phyloP scores from a whole-genome alignment of 2,113 vertebrate species.

The Lasiurus cinereus region DNA sequence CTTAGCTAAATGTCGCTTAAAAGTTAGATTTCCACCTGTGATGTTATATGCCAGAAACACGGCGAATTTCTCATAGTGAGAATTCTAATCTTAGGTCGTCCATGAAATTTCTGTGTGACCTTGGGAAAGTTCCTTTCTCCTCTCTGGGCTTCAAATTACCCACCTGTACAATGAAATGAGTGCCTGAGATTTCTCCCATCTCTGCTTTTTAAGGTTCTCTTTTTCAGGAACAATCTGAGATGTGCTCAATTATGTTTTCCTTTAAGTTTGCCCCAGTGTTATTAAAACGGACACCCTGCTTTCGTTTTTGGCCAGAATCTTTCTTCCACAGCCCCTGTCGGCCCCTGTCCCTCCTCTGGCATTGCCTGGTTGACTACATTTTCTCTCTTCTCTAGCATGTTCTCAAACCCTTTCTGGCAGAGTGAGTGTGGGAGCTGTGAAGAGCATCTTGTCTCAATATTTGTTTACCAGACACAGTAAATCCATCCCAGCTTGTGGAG shows the following conservation, averaged over 20 bases:
- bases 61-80: conserved; percentile 3
- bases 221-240: not conserved
- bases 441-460: not conserved
- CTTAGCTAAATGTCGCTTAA: conserved; percentile 4
- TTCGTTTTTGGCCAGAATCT: conserved; percentile 1
- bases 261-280: not conserved
- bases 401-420: not conserved
- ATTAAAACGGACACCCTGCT: not conserved
- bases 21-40: not conserved
- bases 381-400: conserved; percentile 12
- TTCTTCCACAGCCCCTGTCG: not conserved
- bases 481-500: not conserved
- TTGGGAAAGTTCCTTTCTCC: not conserved
- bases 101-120: not conserved
- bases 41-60: not conserved
- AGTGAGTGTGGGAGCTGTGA: not conserved
- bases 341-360: not conserved
- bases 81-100: not conserved
- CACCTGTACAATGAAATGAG: conserved; percentile 10
- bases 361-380: not conserved
- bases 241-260: not conserved
- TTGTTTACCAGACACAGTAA: not conserved
- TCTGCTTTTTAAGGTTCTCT: conserved; percentile 7
- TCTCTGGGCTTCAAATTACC: not conserved
- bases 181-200: not conserved